Conservation (phyloP, 2,888 invertebrate species). For the Sphaerophoria rueppellii region DNA sequence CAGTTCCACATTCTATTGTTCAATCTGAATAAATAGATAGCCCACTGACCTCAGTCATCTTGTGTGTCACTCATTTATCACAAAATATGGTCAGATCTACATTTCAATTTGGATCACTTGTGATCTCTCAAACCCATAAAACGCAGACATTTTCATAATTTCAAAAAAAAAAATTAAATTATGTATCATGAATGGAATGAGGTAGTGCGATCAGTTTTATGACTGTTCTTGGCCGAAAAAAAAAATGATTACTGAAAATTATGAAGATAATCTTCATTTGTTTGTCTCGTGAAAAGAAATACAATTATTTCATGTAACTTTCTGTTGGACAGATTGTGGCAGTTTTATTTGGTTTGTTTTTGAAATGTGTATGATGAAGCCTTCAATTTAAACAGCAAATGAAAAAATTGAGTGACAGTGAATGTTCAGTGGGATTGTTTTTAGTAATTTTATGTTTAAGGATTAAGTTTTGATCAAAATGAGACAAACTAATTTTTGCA, state of each 20-base stretch:
- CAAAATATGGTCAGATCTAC: constrained; percentile 22
- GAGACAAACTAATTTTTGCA: constrained; percentile 21
- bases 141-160: background rate
- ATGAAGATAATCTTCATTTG: constrained; percentile 1
- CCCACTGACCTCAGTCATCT: constrained; percentile 36
- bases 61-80: constrained; percentile 28
- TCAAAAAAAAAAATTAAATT: background rate
- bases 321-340: background rate
- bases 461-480: constrained; percentile 7
- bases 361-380: constrained; percentile 20
- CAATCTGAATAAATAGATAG: constrained; percentile 37
- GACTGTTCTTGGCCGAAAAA: constrained; percentile 30
- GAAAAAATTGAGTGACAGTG: constrained; percentile 2
- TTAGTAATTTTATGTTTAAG: background rate
- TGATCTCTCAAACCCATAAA: constrained; percentile 13
- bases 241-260: constrained; percentile 24
- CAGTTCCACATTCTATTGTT: constrained; percentile 19
- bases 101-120: constrained; percentile 19
- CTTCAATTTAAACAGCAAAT: background rate
- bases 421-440: background rate
- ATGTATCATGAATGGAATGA: constrained; percentile 7
- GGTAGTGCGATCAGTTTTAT: constrained; percentile 5
- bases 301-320: too few species aligned
- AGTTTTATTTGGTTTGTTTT: constrained; percentile 25
- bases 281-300: background rate